A percentile compares a stretch with the other conserved stretches of the same genome.
Evolutionary conservation across 2,888 invertebrate genomes (phyloP).

Genomic region (Volucella inanis): DNA sequence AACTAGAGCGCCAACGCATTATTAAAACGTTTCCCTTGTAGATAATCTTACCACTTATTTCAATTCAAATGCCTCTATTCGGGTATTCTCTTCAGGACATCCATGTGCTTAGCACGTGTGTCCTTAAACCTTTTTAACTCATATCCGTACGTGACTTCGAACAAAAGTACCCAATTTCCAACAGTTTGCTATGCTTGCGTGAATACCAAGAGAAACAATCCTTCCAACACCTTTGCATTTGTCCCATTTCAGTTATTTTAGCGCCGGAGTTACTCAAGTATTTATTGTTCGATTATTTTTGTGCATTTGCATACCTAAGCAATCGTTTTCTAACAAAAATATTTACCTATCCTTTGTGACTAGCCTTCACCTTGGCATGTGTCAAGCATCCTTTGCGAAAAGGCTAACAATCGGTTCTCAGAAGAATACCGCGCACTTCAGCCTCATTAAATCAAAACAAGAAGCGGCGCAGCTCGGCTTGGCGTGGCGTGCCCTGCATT

Average conservation of each 20-base stretch:
- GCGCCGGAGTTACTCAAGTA: conserved; percentile 59
- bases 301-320: conserved; percentile 17
- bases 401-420: conserved; percentile 5
- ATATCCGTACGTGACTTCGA: conserved; percentile 44
- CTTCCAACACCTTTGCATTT: not conserved
- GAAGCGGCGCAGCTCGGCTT: not conserved
- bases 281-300: conserved; percentile 16
- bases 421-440: conserved; percentile 4
- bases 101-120: conserved; percentile 48
- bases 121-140: conserved; percentile 3
- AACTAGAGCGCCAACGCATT: too few species aligned
- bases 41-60: too few species aligned
- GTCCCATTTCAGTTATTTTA: conserved; percentile 39
- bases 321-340: conserved; percentile 44
- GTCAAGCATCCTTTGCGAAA: conserved; percentile 51
- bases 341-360: conserved; percentile 44
- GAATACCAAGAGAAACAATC: conserved; percentile 15
- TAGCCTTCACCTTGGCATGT: conserved; percentile 68
- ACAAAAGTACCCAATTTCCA: conserved; percentile 33
- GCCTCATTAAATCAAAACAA: conserved; percentile 43
- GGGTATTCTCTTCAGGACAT: conserved; percentile 6
- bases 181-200: conserved; percentile 35
- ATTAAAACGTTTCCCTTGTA: too few species aligned
- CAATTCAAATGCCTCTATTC: not conserved
- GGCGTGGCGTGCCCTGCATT: not conserved